Percentiles rank a stretch among this genome's conserved stretches.
Conservation (phyloP, 2,888 invertebrate species). For the Limnephilus lunatus region DNA sequence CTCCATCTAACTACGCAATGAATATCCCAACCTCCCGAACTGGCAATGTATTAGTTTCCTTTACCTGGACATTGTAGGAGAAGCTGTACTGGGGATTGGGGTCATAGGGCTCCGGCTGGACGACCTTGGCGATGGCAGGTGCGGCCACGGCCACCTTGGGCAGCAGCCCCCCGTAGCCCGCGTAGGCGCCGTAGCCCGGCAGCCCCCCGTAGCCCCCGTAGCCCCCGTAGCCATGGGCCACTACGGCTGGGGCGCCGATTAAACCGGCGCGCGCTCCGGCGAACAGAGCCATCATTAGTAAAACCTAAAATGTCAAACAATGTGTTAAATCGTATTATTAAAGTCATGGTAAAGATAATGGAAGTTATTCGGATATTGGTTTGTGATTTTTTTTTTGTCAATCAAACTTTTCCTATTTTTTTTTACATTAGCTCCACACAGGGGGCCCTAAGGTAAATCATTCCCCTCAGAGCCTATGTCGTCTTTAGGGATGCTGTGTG, state of each 20-base stretch:
- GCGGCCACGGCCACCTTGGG: conserved; percentile 68
- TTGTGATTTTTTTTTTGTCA: background rate
- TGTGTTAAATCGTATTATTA: too few species aligned
- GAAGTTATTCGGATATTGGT: too few species aligned
- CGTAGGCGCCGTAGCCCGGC: conserved; percentile 69
- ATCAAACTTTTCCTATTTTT: background rate
- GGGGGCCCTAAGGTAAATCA: too few species aligned
- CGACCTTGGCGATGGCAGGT: conserved; percentile 68
- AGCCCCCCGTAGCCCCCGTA: conserved; percentile 69
- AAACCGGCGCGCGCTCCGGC: conserved; percentile 65
- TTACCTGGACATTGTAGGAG: conserved; percentile 64
- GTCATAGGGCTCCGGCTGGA: conserved; percentile 68
- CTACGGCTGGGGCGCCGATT: conserved; percentile 66
- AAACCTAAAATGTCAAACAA: conserved; percentile 65
- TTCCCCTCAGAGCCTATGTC: too few species aligned
- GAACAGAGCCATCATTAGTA: conserved; percentile 66
- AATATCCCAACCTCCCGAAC: too few species aligned
- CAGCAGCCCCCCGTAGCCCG: conserved; percentile 69
- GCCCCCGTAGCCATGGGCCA: conserved; percentile 69
- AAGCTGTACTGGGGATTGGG: conserved; percentile 66
- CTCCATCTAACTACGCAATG: too few species aligned
- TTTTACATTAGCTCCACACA: too few species aligned
- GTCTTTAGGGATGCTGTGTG: too few species aligned
- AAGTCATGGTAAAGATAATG: too few species aligned
- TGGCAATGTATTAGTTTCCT: background rate